Evolutionary conservation across 2,113 vertebrate species (phyloP).

Genomic region (Seriola aureovittata): DNA sequence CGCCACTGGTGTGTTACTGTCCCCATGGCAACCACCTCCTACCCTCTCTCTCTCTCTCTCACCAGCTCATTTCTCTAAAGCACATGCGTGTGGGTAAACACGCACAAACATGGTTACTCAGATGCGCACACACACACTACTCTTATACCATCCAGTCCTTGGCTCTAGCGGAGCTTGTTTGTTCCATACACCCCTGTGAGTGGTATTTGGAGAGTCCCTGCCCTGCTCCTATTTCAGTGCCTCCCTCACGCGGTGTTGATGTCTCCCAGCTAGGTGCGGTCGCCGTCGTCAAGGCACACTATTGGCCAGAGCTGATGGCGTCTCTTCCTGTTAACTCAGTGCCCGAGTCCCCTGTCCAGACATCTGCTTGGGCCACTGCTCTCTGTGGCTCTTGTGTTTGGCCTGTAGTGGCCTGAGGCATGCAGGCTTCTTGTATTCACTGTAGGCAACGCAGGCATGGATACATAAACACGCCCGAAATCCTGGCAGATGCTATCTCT

Average conservation of each 20-base stretch:
- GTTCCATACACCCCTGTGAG: conserved; percentile 78
- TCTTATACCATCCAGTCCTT: conserved; percentile 65
- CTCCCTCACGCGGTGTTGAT: conserved; percentile 70
- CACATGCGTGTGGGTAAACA: conserved; percentile 60
- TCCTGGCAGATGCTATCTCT: conserved; percentile 21
- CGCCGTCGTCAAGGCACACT: conserved; percentile 38
- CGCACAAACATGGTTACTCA: not conserved
- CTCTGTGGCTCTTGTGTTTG: conserved; percentile 39
- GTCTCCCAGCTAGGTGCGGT: conserved; percentile 77
- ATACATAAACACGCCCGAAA: conserved; percentile 15
- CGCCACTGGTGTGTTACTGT: conserved; percentile 88
- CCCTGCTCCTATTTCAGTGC: conserved; percentile 83
- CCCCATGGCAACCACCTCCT: conserved; percentile 86
- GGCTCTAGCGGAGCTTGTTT: conserved; percentile 76
- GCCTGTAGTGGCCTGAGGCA: conserved; percentile 32
- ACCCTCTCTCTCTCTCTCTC: conserved; percentile 47
- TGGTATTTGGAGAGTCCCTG: conserved; percentile 77
- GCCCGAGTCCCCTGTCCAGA: conserved; percentile 47
- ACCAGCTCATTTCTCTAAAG: conserved; percentile 71
- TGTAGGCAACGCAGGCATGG: conserved; percentile 11
- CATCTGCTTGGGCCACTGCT: conserved; percentile 43
- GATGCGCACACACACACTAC: conserved; percentile 12
- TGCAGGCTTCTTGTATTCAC: conserved; percentile 26
- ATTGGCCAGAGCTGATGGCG: conserved; percentile 57
- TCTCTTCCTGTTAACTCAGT: conserved; percentile 68